Evolutionary conservation across 2,113 vertebrate species (phyloP).

Genomic region (Illadopsis cleaveri): DNA sequence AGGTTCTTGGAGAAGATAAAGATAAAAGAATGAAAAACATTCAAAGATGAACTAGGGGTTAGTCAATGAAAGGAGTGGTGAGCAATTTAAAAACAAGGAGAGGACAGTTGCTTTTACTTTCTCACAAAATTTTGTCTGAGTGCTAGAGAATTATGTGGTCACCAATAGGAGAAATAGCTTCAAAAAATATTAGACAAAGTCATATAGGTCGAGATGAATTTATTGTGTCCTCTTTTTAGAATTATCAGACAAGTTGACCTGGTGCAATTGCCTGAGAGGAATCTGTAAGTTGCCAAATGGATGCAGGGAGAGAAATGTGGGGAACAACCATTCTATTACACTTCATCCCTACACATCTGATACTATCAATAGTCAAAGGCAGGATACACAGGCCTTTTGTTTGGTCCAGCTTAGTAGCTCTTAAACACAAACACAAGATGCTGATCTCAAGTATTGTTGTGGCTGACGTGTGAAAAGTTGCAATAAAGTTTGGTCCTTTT

Average conservation of each 20-base stretch:
- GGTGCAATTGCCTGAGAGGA: neutral
- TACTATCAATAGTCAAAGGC: neutral
- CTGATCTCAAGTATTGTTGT: neutral
- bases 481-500: neutral
- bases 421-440: neutral
- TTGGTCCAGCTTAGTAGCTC: neutral
- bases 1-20: neutral
- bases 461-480: neutral
- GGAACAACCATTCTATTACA: neutral
- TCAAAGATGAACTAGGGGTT: neutral
- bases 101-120: neutral
- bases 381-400: neutral
- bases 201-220: neutral
- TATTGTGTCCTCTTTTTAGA: neutral
- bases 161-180: neutral
- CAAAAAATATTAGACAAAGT: neutral
- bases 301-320: neutral
- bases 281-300: neutral
- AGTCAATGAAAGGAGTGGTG: neutral
- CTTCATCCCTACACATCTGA: neutral
- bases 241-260: neutral
- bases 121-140: neutral
- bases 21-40: neutral
- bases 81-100: neutral
- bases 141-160: neutral